Evolutionary conservation across 1,140 invertebrate genomes (phyloP).

Genomic region (Pemphigus obesinymphae): DNA sequence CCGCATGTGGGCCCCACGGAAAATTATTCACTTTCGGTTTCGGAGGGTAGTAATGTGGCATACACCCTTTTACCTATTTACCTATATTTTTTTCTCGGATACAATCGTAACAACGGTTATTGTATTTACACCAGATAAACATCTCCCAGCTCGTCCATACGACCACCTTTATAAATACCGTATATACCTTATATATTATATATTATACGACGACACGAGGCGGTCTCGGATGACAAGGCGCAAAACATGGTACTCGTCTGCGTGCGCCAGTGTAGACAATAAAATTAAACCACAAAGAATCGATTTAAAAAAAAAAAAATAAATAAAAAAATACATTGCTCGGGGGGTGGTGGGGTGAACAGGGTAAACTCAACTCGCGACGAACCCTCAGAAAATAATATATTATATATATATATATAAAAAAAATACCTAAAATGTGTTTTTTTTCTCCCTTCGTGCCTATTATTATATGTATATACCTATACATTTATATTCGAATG

Average conservation of each 20-base stretch:
- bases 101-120: background rate
- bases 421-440: background rate
- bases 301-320: slow-evolving; percentile 17
- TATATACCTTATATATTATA: too few species aligned
- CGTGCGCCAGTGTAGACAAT: slow-evolving; percentile 1
- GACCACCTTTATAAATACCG: too few species aligned
- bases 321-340: background rate
- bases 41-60: background rate
- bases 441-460: background rate
- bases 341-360: too few species aligned
- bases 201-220: background rate
- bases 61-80: too few species aligned
- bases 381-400: background rate
- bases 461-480: too few species aligned
- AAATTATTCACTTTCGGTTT: background rate
- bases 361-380: background rate
- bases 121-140: slow-evolving; percentile 1
- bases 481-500: background rate
- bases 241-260: background rate
- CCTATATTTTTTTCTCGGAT: background rate
- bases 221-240: slow-evolving; percentile 21
- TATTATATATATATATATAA: too few species aligned
- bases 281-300: slow-evolving; percentile 40
- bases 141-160: background rate
- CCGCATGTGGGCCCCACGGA: background rate